These are phyloP conservation scores for Frieseomelitta varia DNA, from an alignment of 1,140 invertebrate species.

Conservation along the genomic window DNA sequence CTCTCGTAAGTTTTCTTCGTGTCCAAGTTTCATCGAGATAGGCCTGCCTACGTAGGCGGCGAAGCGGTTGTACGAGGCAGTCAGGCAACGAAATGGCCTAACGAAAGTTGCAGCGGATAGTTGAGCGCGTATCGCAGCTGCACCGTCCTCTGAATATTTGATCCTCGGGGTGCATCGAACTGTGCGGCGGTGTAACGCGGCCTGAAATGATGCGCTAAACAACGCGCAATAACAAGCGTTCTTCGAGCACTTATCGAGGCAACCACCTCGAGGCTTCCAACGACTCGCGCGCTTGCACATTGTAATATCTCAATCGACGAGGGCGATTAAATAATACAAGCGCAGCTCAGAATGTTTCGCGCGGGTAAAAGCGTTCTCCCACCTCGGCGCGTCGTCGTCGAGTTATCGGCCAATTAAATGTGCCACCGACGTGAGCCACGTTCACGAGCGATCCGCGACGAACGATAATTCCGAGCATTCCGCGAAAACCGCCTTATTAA, in stretches of 20 bases:
- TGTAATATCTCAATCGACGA: slow-evolving; percentile 35
- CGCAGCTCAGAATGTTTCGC: not conserved
- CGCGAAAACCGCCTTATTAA: slow-evolving; percentile 33
- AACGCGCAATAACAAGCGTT: slow-evolving; percentile 39
- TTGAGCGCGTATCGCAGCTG: slow-evolving; percentile 28
- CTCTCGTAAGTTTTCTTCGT: not conserved
- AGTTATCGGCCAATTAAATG: slow-evolving; percentile 30
- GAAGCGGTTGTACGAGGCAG: not conserved
- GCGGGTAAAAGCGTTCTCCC: slow-evolving; percentile 45
- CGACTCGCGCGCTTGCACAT: not conserved
- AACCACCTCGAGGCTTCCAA: not conserved
- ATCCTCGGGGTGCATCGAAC: slow-evolving; percentile 17
- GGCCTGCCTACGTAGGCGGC: not conserved
- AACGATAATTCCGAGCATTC: slow-evolving; percentile 19
- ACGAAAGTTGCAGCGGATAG: slow-evolving; percentile 32
- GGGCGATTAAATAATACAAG: slow-evolving; percentile 39
- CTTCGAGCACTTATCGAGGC: slow-evolving; percentile 33
- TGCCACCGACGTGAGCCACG: not conserved
- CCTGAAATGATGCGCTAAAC: slow-evolving; percentile 31
- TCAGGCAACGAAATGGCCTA: slow-evolving; percentile 3
- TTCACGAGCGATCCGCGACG: not conserved
- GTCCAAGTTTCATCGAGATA: not conserved
- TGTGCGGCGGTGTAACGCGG: not conserved
- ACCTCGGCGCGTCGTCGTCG: slow-evolving; percentile 12
- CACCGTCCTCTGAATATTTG: slow-evolving; percentile 41